Base-by-base conservation (phyloP, 2,113 vertebrate species). In the Acrocephalus kingi region DNA sequence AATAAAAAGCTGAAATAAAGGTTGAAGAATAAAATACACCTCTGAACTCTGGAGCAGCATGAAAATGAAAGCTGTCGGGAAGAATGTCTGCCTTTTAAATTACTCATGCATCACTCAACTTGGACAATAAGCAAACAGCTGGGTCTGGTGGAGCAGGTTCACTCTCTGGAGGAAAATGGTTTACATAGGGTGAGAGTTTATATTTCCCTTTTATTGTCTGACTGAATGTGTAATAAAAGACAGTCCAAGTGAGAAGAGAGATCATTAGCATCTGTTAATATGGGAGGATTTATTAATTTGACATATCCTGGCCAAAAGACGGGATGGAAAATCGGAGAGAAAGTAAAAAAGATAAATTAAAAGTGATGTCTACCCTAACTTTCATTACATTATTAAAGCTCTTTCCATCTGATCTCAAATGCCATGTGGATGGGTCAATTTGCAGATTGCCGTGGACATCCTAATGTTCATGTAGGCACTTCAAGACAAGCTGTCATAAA, bases 401-500 rank as follows among this genome's bases (percentile, higher is more conserved):
- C 84, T 94, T 91, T 81, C 95, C 81, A 84, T 96, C 68, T 91
- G 79, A 95, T 96, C 92, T 93, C 87, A 90, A 93, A 95, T 92
- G 88, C 95, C 95, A 95, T 83, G 87, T 63, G 94, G 94, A 96
- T 93, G 87, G 71, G 79, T 97, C 97, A 96, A 97, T 97, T 96
- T 98, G 89, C 94, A 98, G 97, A 97, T 96, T 97, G 97, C 96
- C 2, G 3, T 90, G 94, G 96, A 91, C 95, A 96, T 91, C 84
- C 95, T 95, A 96, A 96, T 93, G 94, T 84, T 96, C 88, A 33
- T 94, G 75, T 95, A 95, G 94, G 90, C 95, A 93, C 96, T 97
- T 97, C 87, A 97, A 98, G 97, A 98, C 96, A 96, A 97, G 96
- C 95, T 96, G 97, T 98, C 97, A 96, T 95, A 97, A 98, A 97